Evolutionary conservation across 2,888 invertebrate species (phyloP).

Genomic region (Nycteola revayana): DNA sequence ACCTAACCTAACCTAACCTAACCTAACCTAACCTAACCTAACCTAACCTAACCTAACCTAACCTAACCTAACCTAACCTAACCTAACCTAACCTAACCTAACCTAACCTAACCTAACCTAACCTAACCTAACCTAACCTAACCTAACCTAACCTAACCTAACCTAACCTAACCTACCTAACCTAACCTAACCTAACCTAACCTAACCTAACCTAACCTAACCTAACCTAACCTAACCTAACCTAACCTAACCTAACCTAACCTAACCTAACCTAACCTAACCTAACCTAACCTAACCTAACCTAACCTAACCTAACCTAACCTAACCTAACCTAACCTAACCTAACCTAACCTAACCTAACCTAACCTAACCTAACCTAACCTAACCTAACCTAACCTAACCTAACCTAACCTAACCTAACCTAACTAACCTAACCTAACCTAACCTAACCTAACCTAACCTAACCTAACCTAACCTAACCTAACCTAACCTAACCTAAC

Average conservation of each 20-base stretch:
- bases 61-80: conserved; percentile 30
- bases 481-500: conserved; percentile 20
- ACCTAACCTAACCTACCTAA: conserved; percentile 22
- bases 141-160: conserved; percentile 27
- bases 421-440: conserved; percentile 7
- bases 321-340: conserved; percentile 10
- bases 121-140: conserved; percentile 27
- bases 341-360: conserved; percentile 16
- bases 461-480: conserved; percentile 11
- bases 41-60: conserved; percentile 34
- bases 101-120: conserved; percentile 22
- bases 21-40: conserved; percentile 33
- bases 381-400: conserved; percentile 17
- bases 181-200: conserved; percentile 21
- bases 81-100: conserved; percentile 27
- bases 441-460: conserved; percentile 12
- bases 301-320: conserved; percentile 10
- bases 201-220: conserved; percentile 16
- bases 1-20: conserved; percentile 32
- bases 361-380: conserved; percentile 15
- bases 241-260: conserved; percentile 21
- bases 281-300: too few species aligned
- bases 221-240: conserved; percentile 20
- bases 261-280: too few species aligned
- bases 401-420: conserved; percentile 12